Base-by-base conservation (phyloP, 2,113 vertebrate species). In the Anhinga anhinga region DNA sequence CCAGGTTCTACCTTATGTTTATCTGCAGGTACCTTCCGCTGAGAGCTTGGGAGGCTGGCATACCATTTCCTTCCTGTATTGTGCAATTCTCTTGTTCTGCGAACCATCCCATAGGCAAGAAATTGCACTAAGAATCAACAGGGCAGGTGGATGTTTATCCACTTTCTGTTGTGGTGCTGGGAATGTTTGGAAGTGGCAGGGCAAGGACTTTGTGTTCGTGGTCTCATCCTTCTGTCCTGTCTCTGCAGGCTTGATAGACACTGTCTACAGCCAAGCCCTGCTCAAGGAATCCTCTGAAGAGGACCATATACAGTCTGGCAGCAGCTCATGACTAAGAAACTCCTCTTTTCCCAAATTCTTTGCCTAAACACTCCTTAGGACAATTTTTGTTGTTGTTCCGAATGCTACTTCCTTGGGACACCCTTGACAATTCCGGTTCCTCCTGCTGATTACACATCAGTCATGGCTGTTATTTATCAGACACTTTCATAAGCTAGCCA, bases 351-450 rank as follows among this genome's bases (percentile, higher is more conserved):
- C 63, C 73, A 95, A 83, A 92, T 58, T 32, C 58, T 94, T 88
- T 92, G 65, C 82, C 56, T 52, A 91, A 67, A 76, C 1, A 3
- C 79, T 93, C 40, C 23, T 63, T 61, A 6, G 2, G 36, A 91
- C 93, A 47, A 63, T 78, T 93, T 95, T 78, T 86, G 71, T 63
- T 95, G 66, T 76, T 94, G 65, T 79, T 95, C 80, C 47, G 79
- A 79, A 82, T 9, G 21, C 29, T 71, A 1, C 30, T 52, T 89
- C 73, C 73, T 89, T 91, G 61, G 61, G 83, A 61, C 77, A 87
- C 10, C 22, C 80, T 93, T 86, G 83, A 77, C 69, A 96, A 13
- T 56, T 74, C 91, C 5, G 4, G 5, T 79, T 34, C 36, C 70
- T 89, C 65, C 65, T 79, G 52, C 52, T 89, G 71, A 94, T 77